Base-by-base conservation (phyloP, 2,797 vertebrate species). In the Cygnus olor region DNA sequence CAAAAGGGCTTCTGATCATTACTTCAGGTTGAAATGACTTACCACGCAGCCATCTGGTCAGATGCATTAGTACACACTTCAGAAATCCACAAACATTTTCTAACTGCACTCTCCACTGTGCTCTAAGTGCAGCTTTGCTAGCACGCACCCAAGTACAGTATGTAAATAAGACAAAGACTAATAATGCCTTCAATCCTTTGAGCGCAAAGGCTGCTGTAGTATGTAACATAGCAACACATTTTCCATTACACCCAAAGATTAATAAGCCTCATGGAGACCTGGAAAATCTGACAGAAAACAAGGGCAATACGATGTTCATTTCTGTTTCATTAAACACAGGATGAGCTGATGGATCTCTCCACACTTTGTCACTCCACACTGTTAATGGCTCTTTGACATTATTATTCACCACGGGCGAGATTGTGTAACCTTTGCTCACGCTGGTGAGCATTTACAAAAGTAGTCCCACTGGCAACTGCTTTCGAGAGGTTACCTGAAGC, bases 271-370 rank as follows among this genome's bases (percentile, higher is more conserved):
- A 18, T 49, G 38, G 71, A 95, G 85, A 91, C 94, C 94, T 34
- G 47, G 80, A 96, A 47, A 71, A 94, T 82, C 89, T 84, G 53
- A 95, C 90, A 95, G 95, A 96, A 96, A 97, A 95, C 94, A 95
- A 96, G 95, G 93, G 96, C 92, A 83, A 95, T 85, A 77, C 81
- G 71, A 95, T 89, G 92, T 93, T 95, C 64, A 25, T 96, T 97
- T 97, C 95, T 97, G 95, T 97, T 88, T 97, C 97, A 96, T 97
- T 96, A 96, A 96, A 95, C 95, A 94, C 56, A 4, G 94, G 93
- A 95, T 94, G 93, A 97, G 96, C 90, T 72, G 69, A 95, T 82
- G 91, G 94, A 96, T 95, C 81, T 70, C 49, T 82, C 79, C 94
- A 86, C 92, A 82, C 92, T 96, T 93, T 90, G 96, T 96, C 97